Conservation (phyloP, 2,797 vertebrate species). For the Gallinago stenura region DNA sequence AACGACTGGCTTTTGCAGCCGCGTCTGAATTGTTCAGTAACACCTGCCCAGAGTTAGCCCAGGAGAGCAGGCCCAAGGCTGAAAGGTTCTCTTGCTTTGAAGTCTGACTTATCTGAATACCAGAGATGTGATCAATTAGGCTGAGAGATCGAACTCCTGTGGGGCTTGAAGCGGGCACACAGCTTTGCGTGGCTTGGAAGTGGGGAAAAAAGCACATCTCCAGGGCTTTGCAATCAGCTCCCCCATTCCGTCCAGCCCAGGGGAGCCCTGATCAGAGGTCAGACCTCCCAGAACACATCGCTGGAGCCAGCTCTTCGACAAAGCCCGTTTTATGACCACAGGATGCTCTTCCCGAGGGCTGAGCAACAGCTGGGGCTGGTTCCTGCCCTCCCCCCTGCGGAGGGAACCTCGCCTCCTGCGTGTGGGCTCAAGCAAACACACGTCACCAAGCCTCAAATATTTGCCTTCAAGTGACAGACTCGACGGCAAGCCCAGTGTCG, state of each 20-base stretch:
- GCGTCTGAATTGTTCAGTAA: slow-evolving; percentile 14
- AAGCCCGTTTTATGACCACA: neutral
- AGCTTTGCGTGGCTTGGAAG: neutral
- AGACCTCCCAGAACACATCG: accelerated
- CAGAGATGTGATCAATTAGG: neutral
- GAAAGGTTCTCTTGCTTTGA: neutral
- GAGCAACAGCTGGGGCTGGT: neutral
- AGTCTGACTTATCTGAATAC: neutral
- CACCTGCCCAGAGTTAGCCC: neutral
- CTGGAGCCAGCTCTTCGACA: neutral
- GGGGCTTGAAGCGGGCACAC: neutral
- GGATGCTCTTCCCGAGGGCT: neutral
- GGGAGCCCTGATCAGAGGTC: neutral
- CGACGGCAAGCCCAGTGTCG: neutral
- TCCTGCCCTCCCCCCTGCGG: neutral
- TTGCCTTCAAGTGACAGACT: neutral
- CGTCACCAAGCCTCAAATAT: neutral
- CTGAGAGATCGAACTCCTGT: neutral
- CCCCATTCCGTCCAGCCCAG: neutral
- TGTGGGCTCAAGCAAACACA: neutral
- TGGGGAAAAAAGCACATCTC: neutral
- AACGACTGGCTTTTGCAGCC: slow-evolving; percentile 3
- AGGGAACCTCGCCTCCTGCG: neutral
- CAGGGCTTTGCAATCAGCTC: neutral
- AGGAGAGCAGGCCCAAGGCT: neutral